Evolutionary conservation across 1,140 invertebrate species (phyloP), one percentile per base, ranked within the genome.

Genomic region (Heliconius congener): DNA sequence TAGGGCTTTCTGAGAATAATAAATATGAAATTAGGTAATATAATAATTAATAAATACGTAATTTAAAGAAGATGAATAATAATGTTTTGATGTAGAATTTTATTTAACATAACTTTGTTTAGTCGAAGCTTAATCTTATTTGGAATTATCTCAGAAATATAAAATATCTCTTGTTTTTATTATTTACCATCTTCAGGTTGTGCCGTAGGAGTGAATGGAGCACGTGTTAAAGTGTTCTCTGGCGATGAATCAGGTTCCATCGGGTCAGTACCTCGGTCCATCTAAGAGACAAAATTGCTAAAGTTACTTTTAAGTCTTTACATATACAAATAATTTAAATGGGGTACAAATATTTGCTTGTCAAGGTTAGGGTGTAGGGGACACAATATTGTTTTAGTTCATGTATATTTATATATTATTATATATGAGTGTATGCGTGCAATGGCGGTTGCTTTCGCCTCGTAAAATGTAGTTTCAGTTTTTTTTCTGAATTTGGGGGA

Each of bases 211-310:
- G 85, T 79, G 37, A 84, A 85, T 50, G 84, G 50, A 8, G 77
- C 57, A 11, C 82, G 85, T 4, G 85, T 82, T 76, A 77, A 80
- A 16, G 84, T 83, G 37, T 84, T 85, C 6, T 86, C 85, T 11
- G 88, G 83, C 18, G 86, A 79, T n/a, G 87, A 71, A 80, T 95
- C 95, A 5, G 94, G 90, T 84, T 96, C 96, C 96, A 97, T 96
- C 3, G 96, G 96, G 87, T 97, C 96, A 8, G 96, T 96, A 1
- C 96, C 96, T 52, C 96, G 95, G 87, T 96, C 96, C 84, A 95
- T 96, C 96, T 96, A 84, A 39, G 71, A 71, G 34, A 19, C 19
- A 71, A 19, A 71, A 71, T 27, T 39, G 71, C 18, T 71, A n/a
- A 11, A 66, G 23, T 57, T 5, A 57, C 8, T n/a, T 57, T 57